Conservation (phyloP, 2,888 invertebrate genomes). For the Belgica antarctica region DNA sequence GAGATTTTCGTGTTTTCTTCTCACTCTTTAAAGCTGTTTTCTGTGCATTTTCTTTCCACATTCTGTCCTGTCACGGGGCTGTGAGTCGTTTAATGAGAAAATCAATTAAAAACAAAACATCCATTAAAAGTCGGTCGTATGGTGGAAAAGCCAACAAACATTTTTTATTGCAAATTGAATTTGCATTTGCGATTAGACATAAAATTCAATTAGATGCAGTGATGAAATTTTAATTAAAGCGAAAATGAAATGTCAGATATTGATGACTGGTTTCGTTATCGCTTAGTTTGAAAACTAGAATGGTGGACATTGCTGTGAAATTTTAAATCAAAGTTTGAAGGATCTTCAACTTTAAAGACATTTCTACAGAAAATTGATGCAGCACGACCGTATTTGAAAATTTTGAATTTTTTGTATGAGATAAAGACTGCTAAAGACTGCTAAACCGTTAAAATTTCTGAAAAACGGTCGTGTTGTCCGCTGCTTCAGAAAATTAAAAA, state of each 20-base stretch:
- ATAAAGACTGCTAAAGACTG: too few relatives aligned
- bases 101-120: conserved; percentile 42
- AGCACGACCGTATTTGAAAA: too few relatives aligned
- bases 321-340: too few relatives aligned
- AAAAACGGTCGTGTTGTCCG: too few relatives aligned
- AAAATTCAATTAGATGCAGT: conserved; percentile 39
- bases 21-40: conserved; percentile 3
- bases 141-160: conserved; percentile 19
- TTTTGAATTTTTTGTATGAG: too few relatives aligned
- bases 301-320: background rate
- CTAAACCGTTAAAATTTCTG: too few relatives aligned
- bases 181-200: conserved; percentile 26
- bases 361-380: too few relatives aligned
- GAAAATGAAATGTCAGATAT: background rate
- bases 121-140: conserved; percentile 30
- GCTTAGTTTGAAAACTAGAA: too few relatives aligned
- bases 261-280: background rate
- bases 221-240: conserved; percentile 32
- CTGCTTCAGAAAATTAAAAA: too few relatives aligned
- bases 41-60: background rate
- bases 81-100: conserved; percentile 19
- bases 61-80: conserved; percentile 38
- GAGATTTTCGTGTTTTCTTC: conserved; percentile 13
- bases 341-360: too few relatives aligned
- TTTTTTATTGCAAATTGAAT: conserved; percentile 42